Conservation (phyloP, 2,113 vertebrate genomes). For the Amphiprion percula region DNA sequence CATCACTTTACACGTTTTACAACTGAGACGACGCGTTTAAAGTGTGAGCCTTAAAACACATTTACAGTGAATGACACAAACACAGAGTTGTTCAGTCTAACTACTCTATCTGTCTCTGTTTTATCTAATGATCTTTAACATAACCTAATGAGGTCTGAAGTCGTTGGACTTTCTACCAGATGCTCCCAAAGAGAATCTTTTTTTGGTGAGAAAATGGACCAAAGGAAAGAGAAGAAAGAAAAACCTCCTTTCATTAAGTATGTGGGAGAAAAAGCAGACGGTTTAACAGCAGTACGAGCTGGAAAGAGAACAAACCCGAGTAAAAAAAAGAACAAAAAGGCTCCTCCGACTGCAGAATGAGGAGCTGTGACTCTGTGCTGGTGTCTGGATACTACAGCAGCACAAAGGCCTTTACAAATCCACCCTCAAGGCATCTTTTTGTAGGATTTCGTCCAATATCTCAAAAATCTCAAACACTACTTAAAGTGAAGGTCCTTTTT, state of each 20-base stretch:
- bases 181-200: conserved; percentile 47
- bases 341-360: conserved; percentile 55
- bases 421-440: conserved; percentile 37
- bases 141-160: conserved; percentile 46
- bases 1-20: conserved; percentile 30
- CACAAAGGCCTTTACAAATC: conserved; percentile 58
- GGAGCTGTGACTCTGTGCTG: conserved; percentile 43
- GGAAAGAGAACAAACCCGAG: conserved; percentile 54
- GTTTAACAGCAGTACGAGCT: conserved; percentile 53
- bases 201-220: conserved; percentile 55
- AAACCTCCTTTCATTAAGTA: conserved; percentile 42
- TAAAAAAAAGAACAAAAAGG: conserved; percentile 27
- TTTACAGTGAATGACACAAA: conserved; percentile 15
- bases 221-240: conserved; percentile 13
- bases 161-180: conserved; percentile 44
- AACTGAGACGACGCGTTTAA: conserved; percentile 21
- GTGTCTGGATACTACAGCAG: conserved; percentile 44
- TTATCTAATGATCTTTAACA: conserved; percentile 43
- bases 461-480: conserved; percentile 26
- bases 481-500: conserved; percentile 4
- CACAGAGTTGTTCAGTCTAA: conserved; percentile 31
- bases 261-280: conserved; percentile 40
- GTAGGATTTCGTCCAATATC: conserved; percentile 25
- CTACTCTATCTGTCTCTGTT: conserved; percentile 21
- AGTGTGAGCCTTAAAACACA: conserved; percentile 3